These are phyloP conservation scores for Trichopoda pennipes DNA, from an alignment of 2,888 invertebrate species.

Conservation along the genomic window DNA sequence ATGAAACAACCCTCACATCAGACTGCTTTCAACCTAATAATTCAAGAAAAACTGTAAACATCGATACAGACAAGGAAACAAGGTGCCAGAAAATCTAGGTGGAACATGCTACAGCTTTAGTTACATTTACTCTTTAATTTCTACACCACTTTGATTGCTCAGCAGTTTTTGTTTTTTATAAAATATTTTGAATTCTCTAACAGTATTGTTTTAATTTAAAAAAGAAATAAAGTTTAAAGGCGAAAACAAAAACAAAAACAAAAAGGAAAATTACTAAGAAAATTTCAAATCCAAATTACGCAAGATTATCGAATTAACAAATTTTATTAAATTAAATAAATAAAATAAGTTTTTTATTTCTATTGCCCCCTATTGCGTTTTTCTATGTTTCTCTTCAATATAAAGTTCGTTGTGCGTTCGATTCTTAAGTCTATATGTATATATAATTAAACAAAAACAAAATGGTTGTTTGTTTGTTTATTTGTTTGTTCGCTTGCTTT, in stretches of 20 bases:
- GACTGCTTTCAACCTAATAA: too few relatives aligned
- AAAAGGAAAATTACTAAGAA: too few relatives aligned
- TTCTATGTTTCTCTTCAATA: slow-evolving; percentile 46
- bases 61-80: too few relatives aligned
- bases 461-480: too few relatives aligned
- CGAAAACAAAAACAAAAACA: too few relatives aligned
- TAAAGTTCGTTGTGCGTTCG: slow-evolving; percentile 66
- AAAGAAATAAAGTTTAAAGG: background rate
- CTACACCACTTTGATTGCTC: background rate
- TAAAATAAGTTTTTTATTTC: slow-evolving; percentile 12
- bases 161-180: background rate
- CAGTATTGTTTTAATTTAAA: background rate
- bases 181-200: background rate
- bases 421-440: slow-evolving; percentile 3
- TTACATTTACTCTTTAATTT: background rate
- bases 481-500: too few relatives aligned
- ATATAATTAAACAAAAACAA: too few relatives aligned
- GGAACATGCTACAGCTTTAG: too few relatives aligned
- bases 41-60: too few relatives aligned
- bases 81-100: too few relatives aligned
- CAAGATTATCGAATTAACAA: slow-evolving; percentile 5
- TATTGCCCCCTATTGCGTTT: slow-evolving; percentile 15
- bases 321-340: slow-evolving; percentile 1
- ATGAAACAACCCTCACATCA: too few relatives aligned
- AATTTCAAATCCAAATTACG: slow-evolving; percentile 19